These are phyloP conservation scores for Mormyrus lacerda DNA, from an alignment of 2,113 vertebrate genomes.

Conservation along the genomic window DNA sequence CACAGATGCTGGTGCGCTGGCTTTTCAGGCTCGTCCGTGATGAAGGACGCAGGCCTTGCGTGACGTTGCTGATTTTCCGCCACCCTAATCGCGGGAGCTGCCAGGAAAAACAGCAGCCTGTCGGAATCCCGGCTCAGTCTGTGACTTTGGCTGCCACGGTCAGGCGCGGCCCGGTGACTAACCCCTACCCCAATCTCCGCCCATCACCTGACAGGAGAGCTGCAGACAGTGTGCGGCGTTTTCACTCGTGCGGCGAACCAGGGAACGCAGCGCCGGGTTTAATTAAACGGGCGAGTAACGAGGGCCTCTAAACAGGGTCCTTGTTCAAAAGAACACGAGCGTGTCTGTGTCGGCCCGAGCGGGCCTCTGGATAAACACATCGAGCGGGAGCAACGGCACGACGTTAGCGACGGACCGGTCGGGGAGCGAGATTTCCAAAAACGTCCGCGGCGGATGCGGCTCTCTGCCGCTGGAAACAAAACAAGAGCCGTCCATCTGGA, in stretches of 20 bases:
- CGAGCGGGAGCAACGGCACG: neutral
- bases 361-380: constrained; percentile 5
- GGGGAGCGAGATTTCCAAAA: neutral
- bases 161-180: neutral
- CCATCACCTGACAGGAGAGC: neutral
- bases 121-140: neutral
- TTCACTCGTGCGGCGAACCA: neutral
- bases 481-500: neutral
- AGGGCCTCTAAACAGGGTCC: neutral
- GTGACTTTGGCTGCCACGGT: neutral
- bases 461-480: neutral
- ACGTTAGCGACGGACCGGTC: neutral
- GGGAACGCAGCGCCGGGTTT: neutral
- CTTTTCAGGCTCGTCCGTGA: neutral
- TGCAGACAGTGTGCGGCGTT: neutral
- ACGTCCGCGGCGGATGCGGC: neutral
- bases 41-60: neutral
- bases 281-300: neutral
- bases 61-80: neutral
- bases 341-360: neutral
- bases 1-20: neutral
- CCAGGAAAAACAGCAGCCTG: constrained; percentile 3
- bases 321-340: neutral
- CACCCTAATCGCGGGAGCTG: neutral
- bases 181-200: neutral